Base-by-base conservation (phyloP, 1,140 invertebrate species). In the Tyrophagus putrescentiae region DNA sequence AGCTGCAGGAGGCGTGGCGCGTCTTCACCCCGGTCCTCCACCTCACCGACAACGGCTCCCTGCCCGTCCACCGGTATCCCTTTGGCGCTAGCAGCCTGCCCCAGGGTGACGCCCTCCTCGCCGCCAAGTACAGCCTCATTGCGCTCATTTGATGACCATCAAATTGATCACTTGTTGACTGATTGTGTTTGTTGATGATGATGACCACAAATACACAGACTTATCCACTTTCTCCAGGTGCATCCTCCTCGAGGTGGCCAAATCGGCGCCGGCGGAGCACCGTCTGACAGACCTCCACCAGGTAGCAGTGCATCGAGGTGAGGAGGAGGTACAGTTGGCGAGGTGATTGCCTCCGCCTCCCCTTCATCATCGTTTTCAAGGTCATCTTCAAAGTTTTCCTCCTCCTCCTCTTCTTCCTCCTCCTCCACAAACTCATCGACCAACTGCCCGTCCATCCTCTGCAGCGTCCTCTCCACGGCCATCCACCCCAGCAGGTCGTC, bases 1-100 rank as follows among this genome's bases (percentile, higher is more conserved):
- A 77, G 64, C 64, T 78, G 54, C 68, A 69, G n/a, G 73, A 77
- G 64, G 75, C 76, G 0, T 78, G 76, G 76, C 67, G 74, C 27
- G 41, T 78, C 44, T 77, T 78, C 62, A 76, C 75, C 5, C 76
- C 76, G 5, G 45, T 76, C 11, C 67, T 77, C 6, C 70, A 78
- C 60, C 54, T 71, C 39, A 72, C 77, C 32, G 75, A 77, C 34
- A 66, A 67, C 21, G 68, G 75, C 34, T 72, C 72, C 56, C 65
- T 70, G 1, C 69, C 69, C 60, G 73, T 74, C 1, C 70, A 74
- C 50, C 63, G 67, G 13, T 77, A 77, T 64, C 61, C 66, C 28
- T 77, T 71, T 68, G 76, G 76, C 61, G 73, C 72, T 72, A 73
- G 71, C 72, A 74, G 62, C 64, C 16, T 16, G 7, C 9, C 13